Percentiles rank a stretch among this genome's conserved stretches.
These are phyloP conservation scores for Anguilla pacifica DNA, from an alignment of 2,797 vertebrate species.

Conservation along the genomic window DNA sequence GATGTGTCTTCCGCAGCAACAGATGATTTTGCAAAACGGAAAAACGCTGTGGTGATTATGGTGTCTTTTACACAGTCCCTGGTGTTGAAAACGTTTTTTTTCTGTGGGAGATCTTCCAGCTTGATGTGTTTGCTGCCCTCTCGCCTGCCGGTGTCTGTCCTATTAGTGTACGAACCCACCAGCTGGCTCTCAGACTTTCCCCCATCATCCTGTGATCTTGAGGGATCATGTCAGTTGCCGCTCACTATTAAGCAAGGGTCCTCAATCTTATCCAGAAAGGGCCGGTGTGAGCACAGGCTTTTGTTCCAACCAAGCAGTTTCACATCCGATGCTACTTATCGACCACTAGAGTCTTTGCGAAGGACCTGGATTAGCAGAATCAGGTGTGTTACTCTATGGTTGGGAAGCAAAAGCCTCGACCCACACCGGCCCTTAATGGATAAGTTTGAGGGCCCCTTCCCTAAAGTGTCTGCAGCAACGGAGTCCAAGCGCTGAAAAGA, in stretches of 20 bases:
- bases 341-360: too few relatives aligned
- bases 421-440: too few relatives aligned
- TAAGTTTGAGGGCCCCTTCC: too few relatives aligned
- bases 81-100: not conserved
- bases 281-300: too few relatives aligned
- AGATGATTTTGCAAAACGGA: not conserved
- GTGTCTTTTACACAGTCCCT: not conserved
- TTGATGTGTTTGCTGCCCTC: not conserved
- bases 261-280: too few relatives aligned
- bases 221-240: not conserved
- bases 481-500: not conserved
- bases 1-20: not conserved
- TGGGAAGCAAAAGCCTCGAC: too few relatives aligned
- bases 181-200: not conserved
- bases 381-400: too few relatives aligned
- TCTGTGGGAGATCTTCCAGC: not conserved
- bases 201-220: not conserved
- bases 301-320: too few relatives aligned
- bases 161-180: not conserved
- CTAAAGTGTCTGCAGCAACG: not conserved
- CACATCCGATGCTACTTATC: too few relatives aligned
- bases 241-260: not conserved
- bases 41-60: not conserved
- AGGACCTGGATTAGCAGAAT: too few relatives aligned
- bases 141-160: not conserved